Conservation (phyloP, 1,140 invertebrate species). For the Drosophila melanogaster region Release_6_plus_ISO1_MT NC_004354.4:8838001-8838500, state of each 20-base stretch:
- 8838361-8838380: constrained; percentile 15
- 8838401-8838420: constrained; percentile 7
- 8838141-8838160: not conserved
- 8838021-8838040: not conserved
- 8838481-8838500: constrained; percentile 27
- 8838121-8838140: not conserved
- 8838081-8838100: not conserved
- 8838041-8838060: not conserved
- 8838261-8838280: constrained; percentile 12
- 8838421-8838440: constrained; percentile 2
- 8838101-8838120: not conserved
- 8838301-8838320: constrained; percentile 61
- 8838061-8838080: not conserved
- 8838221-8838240: constrained; percentile 27
- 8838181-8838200: constrained; percentile 6
- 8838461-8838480: no score
- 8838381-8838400: constrained; percentile 12
- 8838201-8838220: constrained; percentile 6
- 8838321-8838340: constrained; percentile 68
- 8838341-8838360: constrained; percentile 65
- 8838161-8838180: no score
- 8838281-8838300: constrained; percentile 31
- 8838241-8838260: not conserved
- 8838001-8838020: not conserved
- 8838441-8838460: not conserved